Base-by-base conservation (phyloP, 2,888 invertebrate species). In the Sericinus montela region DNA sequence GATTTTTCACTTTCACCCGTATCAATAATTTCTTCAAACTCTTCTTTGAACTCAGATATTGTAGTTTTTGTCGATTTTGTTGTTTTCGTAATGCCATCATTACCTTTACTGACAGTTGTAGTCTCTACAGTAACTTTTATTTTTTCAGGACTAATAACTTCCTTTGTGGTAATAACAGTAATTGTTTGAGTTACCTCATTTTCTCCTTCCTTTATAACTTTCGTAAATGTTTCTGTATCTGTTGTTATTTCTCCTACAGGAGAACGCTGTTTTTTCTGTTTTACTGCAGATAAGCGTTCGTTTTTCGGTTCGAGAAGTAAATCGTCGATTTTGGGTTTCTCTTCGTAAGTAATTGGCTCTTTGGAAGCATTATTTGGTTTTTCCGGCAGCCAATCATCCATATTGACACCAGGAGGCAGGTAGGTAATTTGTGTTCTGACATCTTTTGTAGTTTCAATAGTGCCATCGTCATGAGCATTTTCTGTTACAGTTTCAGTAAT, bases 61-160 rank as follows among this genome's bases (percentile, higher is more conserved):
- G 89, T 88, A 3, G 87, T 89, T 67, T 89, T 90, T 0, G 87
- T 89, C 2, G 89, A 80, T 64, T 89, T 89, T 13, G 85, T 84
- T 8, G 89, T 89, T 72, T 89, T 87, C 5, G 83, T 87, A 1
- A 84, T 62, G 15, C 88, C 89, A 51, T 89, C 88, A 53, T 65
- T 79, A 1, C 84, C 80, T 63, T 75, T 87, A 52, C 82, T 85
- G 0, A 89, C 81, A 7, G 89, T 89, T 10, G 86, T 89, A 9
- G 89, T 88, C 68, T 89, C 89, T 1, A 88, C 66, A 1, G 87
- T 88, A 6, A 85, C 65, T 65, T 88, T 89, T 1, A 89, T 59
- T 65, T 88, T 88, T 61, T 89, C 89, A 3, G 87, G 87, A 51
- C 82, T 85, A 8, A 88, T 86, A 1, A 89, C 80, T 69, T 89